These are phyloP conservation scores for Aphidius colemani DNA, from an alignment of 2,888 invertebrate genomes.

Conservation along the genomic window DNA sequence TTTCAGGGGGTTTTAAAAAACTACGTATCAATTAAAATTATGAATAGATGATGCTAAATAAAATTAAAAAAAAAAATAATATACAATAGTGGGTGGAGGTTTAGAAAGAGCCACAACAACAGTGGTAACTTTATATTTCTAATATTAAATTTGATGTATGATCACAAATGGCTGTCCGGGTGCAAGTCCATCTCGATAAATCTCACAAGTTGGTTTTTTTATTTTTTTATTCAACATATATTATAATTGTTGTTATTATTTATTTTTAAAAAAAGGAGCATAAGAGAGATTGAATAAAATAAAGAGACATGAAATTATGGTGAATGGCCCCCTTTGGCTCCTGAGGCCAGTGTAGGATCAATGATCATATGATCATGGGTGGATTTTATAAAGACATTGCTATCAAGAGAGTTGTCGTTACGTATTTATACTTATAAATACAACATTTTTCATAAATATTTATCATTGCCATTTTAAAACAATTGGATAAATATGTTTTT, in stretches of 20 bases:
- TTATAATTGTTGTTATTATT: background rate
- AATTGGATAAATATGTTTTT: background rate
- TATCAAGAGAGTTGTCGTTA: slow-evolving; percentile 34
- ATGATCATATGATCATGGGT: no score
- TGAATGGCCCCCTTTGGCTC: background rate
- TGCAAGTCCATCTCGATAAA: slow-evolving; percentile 52
- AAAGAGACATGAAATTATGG: background rate
- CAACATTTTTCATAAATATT: slow-evolving; percentile 40
- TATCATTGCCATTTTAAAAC: background rate
- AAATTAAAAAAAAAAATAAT: no score
- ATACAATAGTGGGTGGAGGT: no score
- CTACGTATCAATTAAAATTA: slow-evolving; percentile 11
- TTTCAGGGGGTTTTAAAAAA: background rate
- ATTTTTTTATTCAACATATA: slow-evolving; percentile 8
- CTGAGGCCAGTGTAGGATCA: slow-evolving; percentile 3
- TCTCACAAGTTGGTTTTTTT: slow-evolving; percentile 46
- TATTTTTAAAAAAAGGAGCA: slow-evolving; percentile 20
- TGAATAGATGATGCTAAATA: background rate
- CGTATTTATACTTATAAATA: slow-evolving; percentile 46
- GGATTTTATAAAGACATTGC: slow-evolving; percentile 20
- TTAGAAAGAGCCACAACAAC: background rate
- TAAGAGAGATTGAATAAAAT: slow-evolving; percentile 5
- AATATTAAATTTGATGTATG: slow-evolving; percentile 46
- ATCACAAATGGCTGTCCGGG: slow-evolving; percentile 53
- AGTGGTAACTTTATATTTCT: slow-evolving; percentile 7